These are phyloP conservation scores for Sebastes itinus DNA, from an alignment of 2,797 vertebrate species.

Conservation along the genomic window DNA sequence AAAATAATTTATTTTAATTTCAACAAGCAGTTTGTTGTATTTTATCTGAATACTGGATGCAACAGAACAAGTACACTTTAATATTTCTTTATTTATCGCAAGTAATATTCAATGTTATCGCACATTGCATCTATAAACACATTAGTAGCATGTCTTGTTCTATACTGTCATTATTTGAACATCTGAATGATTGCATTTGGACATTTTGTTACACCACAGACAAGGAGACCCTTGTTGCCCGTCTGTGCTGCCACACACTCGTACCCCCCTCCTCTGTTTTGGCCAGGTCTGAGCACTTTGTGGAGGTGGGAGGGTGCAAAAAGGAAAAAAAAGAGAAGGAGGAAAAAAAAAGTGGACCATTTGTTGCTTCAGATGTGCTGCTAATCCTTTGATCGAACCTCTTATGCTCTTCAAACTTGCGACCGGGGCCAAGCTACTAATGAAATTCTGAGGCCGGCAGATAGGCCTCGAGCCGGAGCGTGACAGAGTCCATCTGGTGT, in stretches of 20 bases:
- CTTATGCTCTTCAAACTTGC: constrained; percentile 78
- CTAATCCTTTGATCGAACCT: constrained; percentile 80
- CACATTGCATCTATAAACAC: not conserved
- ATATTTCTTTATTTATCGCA: too few relatives aligned
- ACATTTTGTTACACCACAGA: not conserved
- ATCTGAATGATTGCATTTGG: not conserved
- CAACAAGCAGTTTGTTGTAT: rapidly evolving
- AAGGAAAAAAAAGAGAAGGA: not conserved
- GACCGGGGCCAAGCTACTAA: constrained; percentile 79
- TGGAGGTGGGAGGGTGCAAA: constrained; percentile 63
- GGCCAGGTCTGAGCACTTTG: constrained; percentile 69
- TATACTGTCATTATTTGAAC: not conserved
- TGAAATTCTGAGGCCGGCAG: constrained; percentile 84
- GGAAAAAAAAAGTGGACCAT: constrained; percentile 62
- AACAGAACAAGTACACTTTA: too few relatives aligned
- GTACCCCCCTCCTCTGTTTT: constrained; percentile 28
- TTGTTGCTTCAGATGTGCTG: constrained; percentile 83
- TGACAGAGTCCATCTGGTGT: constrained; percentile 84
- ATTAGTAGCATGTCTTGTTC: not conserved
- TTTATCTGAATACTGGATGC: too few relatives aligned
- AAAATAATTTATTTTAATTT: too few relatives aligned
- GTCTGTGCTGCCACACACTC: not conserved
- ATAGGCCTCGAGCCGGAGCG: constrained; percentile 81
- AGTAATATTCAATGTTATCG: too few relatives aligned
- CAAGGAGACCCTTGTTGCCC: not conserved